Conservation (phyloP, 2,888 invertebrate genomes). For the Synanthedon andrenaeformis region DNA sequence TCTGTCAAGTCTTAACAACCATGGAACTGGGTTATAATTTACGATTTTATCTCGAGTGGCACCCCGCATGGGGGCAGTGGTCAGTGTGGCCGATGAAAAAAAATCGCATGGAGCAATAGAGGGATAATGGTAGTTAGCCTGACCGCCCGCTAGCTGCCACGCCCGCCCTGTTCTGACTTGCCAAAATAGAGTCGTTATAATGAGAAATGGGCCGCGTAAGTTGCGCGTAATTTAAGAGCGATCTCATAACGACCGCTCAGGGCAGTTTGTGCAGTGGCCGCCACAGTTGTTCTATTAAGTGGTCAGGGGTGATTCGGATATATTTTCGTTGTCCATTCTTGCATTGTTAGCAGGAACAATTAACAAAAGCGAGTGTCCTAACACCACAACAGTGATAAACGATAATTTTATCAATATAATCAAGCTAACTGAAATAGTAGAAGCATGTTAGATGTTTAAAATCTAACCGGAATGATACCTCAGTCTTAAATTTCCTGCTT, state of each 20-base stretch:
- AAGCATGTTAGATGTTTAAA: too few species aligned
- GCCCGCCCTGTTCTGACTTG: constrained; percentile 62
- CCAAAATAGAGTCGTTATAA: constrained; percentile 67
- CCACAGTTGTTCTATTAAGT: constrained; percentile 34
- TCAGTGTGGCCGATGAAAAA: constrained; percentile 52
- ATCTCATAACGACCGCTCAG: constrained; percentile 43
- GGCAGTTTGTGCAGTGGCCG: constrained; percentile 45
- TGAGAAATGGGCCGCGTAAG: constrained; percentile 62
- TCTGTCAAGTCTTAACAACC: constrained; percentile 66
- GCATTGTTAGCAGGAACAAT: constrained; percentile 29
- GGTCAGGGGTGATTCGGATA: constrained; percentile 49
- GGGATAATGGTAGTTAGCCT: constrained; percentile 45
- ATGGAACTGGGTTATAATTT: constrained; percentile 70
- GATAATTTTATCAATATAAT: too few species aligned
- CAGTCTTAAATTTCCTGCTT: too few species aligned
- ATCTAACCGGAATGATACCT: too few species aligned
- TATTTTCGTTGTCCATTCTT: constrained; percentile 59
- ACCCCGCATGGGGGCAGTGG: constrained; percentile 64
- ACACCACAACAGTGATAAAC: too few species aligned
- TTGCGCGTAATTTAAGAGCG: constrained; percentile 56
- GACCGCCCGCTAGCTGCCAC: constrained; percentile 36
- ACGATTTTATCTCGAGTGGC: constrained; percentile 63
- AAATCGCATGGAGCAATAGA: constrained; percentile 41
- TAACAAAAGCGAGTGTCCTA: neutral
- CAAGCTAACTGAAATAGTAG: too few species aligned